Evolutionary conservation across 2,888 invertebrate species (phyloP), one percentile per base, ranked within the genome.

Genomic region (Thera obeliscata): DNA sequence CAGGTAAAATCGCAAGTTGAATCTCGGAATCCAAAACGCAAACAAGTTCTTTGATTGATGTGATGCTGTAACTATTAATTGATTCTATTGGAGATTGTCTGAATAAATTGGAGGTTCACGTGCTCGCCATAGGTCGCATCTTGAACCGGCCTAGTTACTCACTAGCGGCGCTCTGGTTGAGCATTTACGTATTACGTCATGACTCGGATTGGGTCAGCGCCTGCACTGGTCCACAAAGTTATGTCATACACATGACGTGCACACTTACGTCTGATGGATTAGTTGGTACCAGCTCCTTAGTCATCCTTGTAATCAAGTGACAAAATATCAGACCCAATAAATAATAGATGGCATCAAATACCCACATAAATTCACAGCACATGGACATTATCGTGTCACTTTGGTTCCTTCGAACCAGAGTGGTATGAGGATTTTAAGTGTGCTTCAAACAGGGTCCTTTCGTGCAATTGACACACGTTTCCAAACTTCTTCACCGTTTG

Each of bases 131-230:
- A 83, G 85, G 87, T 90, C 82, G 83, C 88, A 88, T 90, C 89
- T 88, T 82, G 81, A 78, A 81, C 84, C 86, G 90, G 87, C 90
- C 91, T 83, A 89, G 89, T 88, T 91, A 80, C 74, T 73, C 75
- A 77, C 38, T 52, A 56, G 74, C 79, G 80, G 74, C 77, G 71
- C 74, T 77, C 72, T 76, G 72, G 76, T 75, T 79, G 75, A 79
- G 78, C 74, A 69, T 65, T 57, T 74, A 78, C 69, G 71, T 74
- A 76, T 86, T 88, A 87, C 88, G 82, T 87, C 87, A 89, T 78
- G 76, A 77, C 78, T 74, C 80, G 79, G 88, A 88, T 91, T 89
- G 88, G 91, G 91, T 90, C 91, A 91, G 77, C 83, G 82, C 81
- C 79, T 78, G 82, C 79, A 78, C 79, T 76, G 82, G 83, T 84